phyloP scores from a whole-genome alignment of 1,140 invertebrate species.

The Lamellibrachia luymesi region DNA sequence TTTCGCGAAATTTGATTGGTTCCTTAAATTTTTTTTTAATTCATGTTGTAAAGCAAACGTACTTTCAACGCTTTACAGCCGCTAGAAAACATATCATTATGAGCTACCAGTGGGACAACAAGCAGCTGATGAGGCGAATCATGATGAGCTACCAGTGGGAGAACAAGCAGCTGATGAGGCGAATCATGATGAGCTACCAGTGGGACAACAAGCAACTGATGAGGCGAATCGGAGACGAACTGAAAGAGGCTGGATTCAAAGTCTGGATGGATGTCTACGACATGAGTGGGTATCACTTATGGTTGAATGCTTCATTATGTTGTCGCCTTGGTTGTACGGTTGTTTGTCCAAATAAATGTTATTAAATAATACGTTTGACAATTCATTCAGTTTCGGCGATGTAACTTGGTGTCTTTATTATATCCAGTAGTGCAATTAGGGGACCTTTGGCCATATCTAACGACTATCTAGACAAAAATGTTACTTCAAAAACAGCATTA shows the following conservation, averaged over 20 bases:
- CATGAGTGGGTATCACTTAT: conserved; percentile 26
- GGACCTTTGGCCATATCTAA: no score
- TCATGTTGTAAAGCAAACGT: neutral
- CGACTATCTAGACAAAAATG: no score
- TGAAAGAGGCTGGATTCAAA: conserved; percentile 32
- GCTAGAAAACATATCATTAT: conserved; percentile 41
- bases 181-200: conserved; percentile 48
- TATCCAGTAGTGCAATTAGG: no score
- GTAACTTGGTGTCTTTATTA: no score
- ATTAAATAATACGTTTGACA: no score
- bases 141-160: conserved; percentile 48
- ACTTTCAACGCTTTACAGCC: neutral
- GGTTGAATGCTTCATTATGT: neutral
- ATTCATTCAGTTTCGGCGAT: no score
- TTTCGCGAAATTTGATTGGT: no score
- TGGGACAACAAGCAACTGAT: conserved; percentile 42
- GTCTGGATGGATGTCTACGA: conserved; percentile 36
- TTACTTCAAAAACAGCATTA: no score
- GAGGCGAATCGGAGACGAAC: conserved; percentile 35
- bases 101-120: conserved; percentile 45
- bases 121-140: conserved; percentile 36
- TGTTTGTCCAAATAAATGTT: no score
- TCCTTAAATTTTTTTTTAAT: no score
- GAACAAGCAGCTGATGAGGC: conserved; percentile 37
- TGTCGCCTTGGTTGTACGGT: no score